Evolutionary conservation across 64 coral and sea anemone species (phyloP).

Genomic region (Actinia tenebrosa): DNA sequence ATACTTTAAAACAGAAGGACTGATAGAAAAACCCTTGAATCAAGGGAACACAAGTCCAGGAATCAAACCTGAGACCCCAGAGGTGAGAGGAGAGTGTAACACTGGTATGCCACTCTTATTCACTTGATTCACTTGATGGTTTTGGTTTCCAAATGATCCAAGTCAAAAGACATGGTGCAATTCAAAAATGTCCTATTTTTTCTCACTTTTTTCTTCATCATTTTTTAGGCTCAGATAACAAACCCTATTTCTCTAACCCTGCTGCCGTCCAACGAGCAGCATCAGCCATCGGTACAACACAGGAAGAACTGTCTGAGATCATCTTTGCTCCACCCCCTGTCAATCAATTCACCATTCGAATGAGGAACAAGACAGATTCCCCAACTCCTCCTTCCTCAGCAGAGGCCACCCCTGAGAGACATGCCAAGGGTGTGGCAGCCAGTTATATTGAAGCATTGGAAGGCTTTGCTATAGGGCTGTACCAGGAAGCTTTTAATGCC

Average conservation of each 20-base stretch:
- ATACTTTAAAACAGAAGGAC: too few relatives aligned
- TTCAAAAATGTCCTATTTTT: too few relatives aligned
- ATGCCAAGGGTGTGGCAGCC: conserved; percentile 44
- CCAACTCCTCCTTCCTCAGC: conserved; percentile 37
- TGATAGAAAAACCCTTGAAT: too few relatives aligned
- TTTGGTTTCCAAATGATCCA: too few relatives aligned
- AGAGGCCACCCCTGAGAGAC: conserved; percentile 57
- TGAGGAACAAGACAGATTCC: conserved; percentile 50
- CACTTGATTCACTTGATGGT: too few relatives aligned
- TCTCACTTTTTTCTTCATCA: neutral
- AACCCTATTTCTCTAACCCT: conserved; percentile 90
- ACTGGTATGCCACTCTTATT: too few relatives aligned
- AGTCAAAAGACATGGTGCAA: too few relatives aligned
- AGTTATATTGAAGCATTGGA: conserved; percentile 85
- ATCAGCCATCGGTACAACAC: conserved; percentile 62
- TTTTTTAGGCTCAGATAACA: conserved; percentile 81
- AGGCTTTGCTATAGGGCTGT: conserved; percentile 90
- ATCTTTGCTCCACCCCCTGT: conserved; percentile 95
- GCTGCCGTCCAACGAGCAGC: conserved; percentile 90
- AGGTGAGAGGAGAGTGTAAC: too few relatives aligned
- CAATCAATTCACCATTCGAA: conserved; percentile 82
- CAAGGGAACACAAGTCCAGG: too few relatives aligned
- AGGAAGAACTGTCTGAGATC: conserved; percentile 83
- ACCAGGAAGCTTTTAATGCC: conserved; percentile 82
- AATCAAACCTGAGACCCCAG: too few relatives aligned